phyloP scores from a whole-genome alignment of 1,140 invertebrate species.

The Reticulitermes speratus region DNA sequence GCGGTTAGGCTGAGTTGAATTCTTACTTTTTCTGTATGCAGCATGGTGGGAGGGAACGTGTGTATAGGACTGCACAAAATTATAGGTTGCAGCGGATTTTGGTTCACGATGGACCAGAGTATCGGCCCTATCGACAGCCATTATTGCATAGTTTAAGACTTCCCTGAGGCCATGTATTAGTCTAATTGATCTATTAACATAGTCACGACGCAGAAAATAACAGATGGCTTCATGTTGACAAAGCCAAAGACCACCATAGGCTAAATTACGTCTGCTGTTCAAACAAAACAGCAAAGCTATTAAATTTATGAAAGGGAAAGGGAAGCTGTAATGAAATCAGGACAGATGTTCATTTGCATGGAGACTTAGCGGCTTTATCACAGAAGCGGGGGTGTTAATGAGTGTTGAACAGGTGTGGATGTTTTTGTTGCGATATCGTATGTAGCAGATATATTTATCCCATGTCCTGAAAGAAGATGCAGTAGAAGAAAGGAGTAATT shows the following conservation, averaged over 20 bases:
- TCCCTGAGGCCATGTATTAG: not conserved
- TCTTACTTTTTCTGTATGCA: not conserved
- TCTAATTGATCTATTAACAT: not conserved
- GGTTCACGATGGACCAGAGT: not conserved
- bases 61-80: not conserved
- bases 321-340: not conserved
- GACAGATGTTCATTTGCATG: not conserved
- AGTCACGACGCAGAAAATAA: not conserved
- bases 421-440: not conserved
- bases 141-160: constrained; percentile 5
- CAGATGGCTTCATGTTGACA: not conserved
- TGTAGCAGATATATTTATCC: not conserved
- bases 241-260: not conserved
- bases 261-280: not conserved
- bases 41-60: not conserved
- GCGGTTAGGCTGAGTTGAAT: not conserved
- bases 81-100: not conserved
- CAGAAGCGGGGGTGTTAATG: not conserved
- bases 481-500: not conserved
- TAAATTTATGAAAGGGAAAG: not conserved
- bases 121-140: not conserved
- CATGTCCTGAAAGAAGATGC: not conserved
- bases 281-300: not conserved
- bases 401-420: not conserved
- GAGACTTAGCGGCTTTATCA: not conserved